These are phyloP conservation scores for Willowsia nigromaculata DNA, from an alignment of 2,888 invertebrate species.

Conservation along the genomic window DNA sequence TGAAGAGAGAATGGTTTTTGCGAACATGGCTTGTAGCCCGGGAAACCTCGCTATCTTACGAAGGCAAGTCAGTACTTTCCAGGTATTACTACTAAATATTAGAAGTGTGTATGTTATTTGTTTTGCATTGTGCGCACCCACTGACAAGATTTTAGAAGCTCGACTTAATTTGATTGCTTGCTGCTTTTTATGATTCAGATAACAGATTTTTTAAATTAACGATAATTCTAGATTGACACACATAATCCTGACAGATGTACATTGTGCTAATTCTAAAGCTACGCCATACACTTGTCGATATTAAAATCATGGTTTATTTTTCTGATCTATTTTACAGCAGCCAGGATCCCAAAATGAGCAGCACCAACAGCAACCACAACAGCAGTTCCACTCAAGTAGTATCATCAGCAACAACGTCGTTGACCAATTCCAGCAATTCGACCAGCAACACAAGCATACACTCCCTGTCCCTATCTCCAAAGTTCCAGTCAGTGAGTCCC, in stretches of 20 bases:
- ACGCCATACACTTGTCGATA: not conserved
- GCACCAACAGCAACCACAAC: slow-evolving; percentile 54
- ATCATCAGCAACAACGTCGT: slow-evolving; percentile 46
- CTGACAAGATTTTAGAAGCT: too few species aligned
- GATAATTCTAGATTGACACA: too few species aligned
- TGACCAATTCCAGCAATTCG: slow-evolving; percentile 61
- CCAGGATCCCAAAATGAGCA: slow-evolving; percentile 75
- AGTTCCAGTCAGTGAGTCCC: slow-evolving; percentile 77
- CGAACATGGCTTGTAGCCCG: slow-evolving; percentile 85
- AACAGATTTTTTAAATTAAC: too few species aligned
- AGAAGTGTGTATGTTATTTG: too few species aligned
- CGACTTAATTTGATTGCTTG: too few species aligned
- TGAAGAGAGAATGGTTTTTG: slow-evolving; percentile 96
- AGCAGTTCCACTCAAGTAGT: slow-evolving; percentile 54
- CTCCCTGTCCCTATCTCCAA: slow-evolving; percentile 75
- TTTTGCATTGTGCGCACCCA: too few species aligned
- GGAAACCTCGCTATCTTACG: slow-evolving; percentile 92
- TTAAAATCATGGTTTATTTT: not conserved
- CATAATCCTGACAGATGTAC: too few species aligned
- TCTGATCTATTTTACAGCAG: slow-evolving; percentile 58
- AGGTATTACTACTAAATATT: slow-evolving; percentile 51
- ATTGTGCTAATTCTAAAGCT: not conserved
- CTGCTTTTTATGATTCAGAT: too few species aligned
- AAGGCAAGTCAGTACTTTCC: slow-evolving; percentile 86
- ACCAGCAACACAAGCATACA: slow-evolving; percentile 59